Evolutionary conservation across 2,888 invertebrate species (phyloP).

Genomic region (Neoitamus cyanurus): DNA sequence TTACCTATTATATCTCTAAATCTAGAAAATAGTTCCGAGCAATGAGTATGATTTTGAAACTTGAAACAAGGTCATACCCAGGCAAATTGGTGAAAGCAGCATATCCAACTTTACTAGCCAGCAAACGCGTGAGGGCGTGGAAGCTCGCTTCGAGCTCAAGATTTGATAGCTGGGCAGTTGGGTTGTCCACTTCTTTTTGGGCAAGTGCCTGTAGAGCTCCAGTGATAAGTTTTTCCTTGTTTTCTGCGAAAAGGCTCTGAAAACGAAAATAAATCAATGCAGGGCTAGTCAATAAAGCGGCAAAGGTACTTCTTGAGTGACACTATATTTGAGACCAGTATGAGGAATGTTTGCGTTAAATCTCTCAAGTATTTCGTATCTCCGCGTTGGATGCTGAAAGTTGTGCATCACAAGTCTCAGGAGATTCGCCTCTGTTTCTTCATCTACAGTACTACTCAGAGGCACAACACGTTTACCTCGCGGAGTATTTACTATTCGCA

Average conservation of each 20-base stretch:
- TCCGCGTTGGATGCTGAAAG: slow-evolving; percentile 68
- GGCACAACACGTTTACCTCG: slow-evolving; percentile 91
- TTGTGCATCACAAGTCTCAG: slow-evolving; percentile 71
- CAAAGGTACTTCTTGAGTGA: slow-evolving; percentile 90
- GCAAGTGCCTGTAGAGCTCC: slow-evolving; percentile 89
- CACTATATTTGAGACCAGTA: slow-evolving; percentile 95
- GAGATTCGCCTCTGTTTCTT: slow-evolving; percentile 94
- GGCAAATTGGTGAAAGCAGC: slow-evolving; percentile 91
- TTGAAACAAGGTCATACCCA: slow-evolving; percentile 70
- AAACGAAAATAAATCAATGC: slow-evolving; percentile 57
- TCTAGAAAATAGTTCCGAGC: slow-evolving; percentile 66
- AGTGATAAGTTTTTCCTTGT: slow-evolving; percentile 96
- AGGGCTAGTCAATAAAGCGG: slow-evolving; percentile 41
- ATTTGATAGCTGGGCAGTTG: slow-evolving; percentile 70
- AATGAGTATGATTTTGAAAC: not conserved
- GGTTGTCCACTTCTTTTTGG: slow-evolving; percentile 75
- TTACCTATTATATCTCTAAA: slow-evolving; percentile 95
- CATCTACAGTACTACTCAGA: slow-evolving; percentile 89
- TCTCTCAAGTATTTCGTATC: slow-evolving; percentile 85
- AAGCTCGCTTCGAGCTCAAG: slow-evolving; percentile 93
- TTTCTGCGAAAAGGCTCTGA: slow-evolving; percentile 95
- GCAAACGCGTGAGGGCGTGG: slow-evolving; percentile 90
- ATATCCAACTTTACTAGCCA: slow-evolving; percentile 98
- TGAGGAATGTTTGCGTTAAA: slow-evolving; percentile 99
- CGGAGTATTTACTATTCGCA: slow-evolving; percentile 85